Percentiles rank a stretch among this genome's conserved stretches.
phyloP scores from a whole-genome alignment of 2,797 vertebrate genomes.

The Craterocephalus amniculus region DNA sequence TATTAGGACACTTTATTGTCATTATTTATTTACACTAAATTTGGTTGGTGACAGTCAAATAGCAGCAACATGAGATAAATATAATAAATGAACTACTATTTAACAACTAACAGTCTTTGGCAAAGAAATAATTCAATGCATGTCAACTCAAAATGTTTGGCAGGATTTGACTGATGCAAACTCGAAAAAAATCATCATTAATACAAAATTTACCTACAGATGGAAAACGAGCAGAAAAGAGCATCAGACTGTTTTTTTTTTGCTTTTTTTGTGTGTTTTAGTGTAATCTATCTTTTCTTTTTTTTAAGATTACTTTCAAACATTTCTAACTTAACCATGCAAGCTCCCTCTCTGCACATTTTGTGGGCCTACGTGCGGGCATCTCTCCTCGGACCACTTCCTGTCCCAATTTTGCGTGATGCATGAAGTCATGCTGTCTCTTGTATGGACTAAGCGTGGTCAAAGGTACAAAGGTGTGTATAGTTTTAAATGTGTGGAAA shows the following conservation, averaged over 20 bases:
- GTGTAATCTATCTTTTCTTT: too few relatives aligned
- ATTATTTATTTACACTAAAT: too few relatives aligned
- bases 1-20: too few relatives aligned
- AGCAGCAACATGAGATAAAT: too few relatives aligned
- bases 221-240: too few relatives aligned
- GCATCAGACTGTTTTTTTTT: too few relatives aligned
- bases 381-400: not conserved
- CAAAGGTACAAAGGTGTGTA: too few relatives aligned
- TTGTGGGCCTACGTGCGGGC: not conserved
- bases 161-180: not conserved
- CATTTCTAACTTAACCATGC: not conserved
- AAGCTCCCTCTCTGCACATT: not conserved
- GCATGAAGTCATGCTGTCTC: not conserved
- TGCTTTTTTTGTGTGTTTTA: not conserved
- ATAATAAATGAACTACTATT: not conserved
- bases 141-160: not conserved
- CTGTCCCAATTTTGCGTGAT: not conserved
- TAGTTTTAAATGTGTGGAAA: too few relatives aligned
- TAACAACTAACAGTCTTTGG: not conserved
- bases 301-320: not conserved
- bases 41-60: too few relatives aligned
- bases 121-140: not conserved
- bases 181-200: too few relatives aligned
- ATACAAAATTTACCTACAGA: not conserved
- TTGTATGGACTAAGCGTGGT: too few relatives aligned